Base-by-base conservation (phyloP, 2,797 vertebrate genomes). In the Scarus forsteni region DNA sequence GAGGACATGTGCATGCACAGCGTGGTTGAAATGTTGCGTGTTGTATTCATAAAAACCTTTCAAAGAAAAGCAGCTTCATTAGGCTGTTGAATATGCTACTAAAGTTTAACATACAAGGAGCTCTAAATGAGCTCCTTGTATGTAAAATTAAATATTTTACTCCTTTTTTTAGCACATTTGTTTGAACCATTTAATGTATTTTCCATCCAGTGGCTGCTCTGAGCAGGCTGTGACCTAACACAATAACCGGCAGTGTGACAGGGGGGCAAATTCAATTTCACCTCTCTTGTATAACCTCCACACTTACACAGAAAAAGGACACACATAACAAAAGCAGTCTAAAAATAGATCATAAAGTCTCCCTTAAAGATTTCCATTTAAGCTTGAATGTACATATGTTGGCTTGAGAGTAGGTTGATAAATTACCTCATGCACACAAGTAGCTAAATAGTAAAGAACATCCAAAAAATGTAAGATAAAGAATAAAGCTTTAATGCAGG, bases 201-300 rank as follows among this genome's bases (percentile, higher is more conserved):
- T 83, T 64, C 60, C 55, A 77, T 73, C 81, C 73, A 76, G 45
- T 42, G 75, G 67, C 50, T 70, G 70, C 65, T 72, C 27, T 39
- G 44, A 0, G 0, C 46, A 43, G 46, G 73, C 76, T 75, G 61
- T 66, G 66, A 59, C 55, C 73, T 83, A 80, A 88, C 83, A 68
- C 70, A 85, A 84, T 86, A 79, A 81, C 84, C 18, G 70, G 36
- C 19, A 51, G 62, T 59, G 56, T 44, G 66, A 73, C 1, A 59
- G 39, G 50, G 50, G 69, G 61, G 66, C 56, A 65, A 67, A 88
- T 79, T 90, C 73, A 83, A 80, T 90, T 87, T 90, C 85, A 87
- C 84, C 81, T 80, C 60, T 79, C 60, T 65, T 75, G 27, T 27
- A 63, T 63, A 70, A 53, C 19, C 56, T 10, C 59, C 49, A 84